These are phyloP conservation scores for Oncorhynchus clarkii DNA, from an alignment of 2,113 vertebrate species.

Conservation along the genomic window DNA sequence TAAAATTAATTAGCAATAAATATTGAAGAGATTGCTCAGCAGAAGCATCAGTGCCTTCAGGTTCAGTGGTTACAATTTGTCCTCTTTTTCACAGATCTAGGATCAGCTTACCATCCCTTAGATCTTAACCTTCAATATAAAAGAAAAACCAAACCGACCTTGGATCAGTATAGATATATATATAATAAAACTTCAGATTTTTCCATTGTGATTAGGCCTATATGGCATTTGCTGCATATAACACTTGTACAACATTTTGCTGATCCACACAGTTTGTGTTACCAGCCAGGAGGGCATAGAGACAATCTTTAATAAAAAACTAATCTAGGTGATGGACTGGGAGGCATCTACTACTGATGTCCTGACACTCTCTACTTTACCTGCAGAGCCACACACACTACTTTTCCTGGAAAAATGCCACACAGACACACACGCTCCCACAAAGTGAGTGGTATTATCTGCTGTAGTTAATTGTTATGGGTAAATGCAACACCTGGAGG, in stretches of 20 bases:
- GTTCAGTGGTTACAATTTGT: neutral
- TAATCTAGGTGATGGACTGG: constrained; percentile 36
- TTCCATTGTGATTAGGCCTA: no score
- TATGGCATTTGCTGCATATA: neutral
- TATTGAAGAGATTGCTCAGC: neutral
- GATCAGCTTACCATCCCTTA: neutral
- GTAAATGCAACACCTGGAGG: constrained; percentile 30
- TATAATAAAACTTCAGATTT: no score
- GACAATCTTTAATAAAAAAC: constrained; percentile 33
- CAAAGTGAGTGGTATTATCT: neutral
- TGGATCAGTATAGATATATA: constrained; percentile 21
- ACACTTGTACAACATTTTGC: constrained; percentile 23
- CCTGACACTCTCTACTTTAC: neutral
- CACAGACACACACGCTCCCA: constrained; percentile 1
- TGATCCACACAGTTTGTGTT: constrained; percentile 41
- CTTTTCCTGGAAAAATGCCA: constrained; percentile 18
- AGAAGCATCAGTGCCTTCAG: neutral
- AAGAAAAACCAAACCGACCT: constrained; percentile 21
- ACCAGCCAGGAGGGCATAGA: constrained; percentile 15
- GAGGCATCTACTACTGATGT: constrained; percentile 16
- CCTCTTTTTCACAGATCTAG: neutral
- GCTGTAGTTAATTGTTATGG: constrained; percentile 27
- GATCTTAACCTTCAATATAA: neutral
- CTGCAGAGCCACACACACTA: constrained; percentile 14
- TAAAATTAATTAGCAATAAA: neutral